Evolutionary conservation across 2,888 invertebrate species (phyloP).

Genomic region (Papilio protenor): DNA sequence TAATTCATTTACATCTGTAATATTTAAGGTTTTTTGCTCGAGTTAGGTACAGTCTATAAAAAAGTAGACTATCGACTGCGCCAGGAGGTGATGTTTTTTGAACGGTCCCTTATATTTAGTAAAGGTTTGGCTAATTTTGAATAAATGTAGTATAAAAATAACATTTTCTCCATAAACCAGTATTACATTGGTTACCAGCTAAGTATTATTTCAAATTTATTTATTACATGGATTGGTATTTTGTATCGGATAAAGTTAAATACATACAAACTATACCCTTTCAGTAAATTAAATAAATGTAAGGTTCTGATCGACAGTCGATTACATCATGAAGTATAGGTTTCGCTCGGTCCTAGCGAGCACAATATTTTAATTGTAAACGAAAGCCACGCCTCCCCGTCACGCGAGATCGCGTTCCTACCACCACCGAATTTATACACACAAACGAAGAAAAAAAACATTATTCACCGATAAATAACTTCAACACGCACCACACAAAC

Average conservation of each 20-base stretch:
- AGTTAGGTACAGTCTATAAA: not conserved
- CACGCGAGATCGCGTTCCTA: slow-evolving; percentile 82
- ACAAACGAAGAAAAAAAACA: slow-evolving; percentile 53
- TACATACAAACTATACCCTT: not conserved
- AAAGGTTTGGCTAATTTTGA: too few species aligned
- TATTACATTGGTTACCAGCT: too few species aligned
- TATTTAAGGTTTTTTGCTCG: not conserved
- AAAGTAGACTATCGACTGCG: not conserved
- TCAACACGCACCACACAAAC: slow-evolving; percentile 53
- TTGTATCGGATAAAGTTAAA: not conserved
- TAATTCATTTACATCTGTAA: slow-evolving; percentile 47
- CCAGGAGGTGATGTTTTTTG: not conserved
- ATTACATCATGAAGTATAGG: slow-evolving; percentile 33
- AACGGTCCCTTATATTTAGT: too few species aligned
- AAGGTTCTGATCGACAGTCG: slow-evolving; percentile 57
- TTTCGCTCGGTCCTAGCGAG: slow-evolving; percentile 52
- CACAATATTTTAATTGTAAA: slow-evolving; percentile 81
- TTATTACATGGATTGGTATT: too few species aligned
- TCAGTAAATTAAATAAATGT: slow-evolving; percentile 47
- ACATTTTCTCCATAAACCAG: too few species aligned
- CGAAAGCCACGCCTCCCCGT: slow-evolving; percentile 73
- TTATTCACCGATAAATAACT: slow-evolving; percentile 57
- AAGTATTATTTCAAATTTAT: too few species aligned
- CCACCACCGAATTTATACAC: slow-evolving; percentile 53
- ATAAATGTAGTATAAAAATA: too few species aligned